Conservation (phyloP, 64 coral and sea anemone genomes). For the Montipora sp. region DNA sequence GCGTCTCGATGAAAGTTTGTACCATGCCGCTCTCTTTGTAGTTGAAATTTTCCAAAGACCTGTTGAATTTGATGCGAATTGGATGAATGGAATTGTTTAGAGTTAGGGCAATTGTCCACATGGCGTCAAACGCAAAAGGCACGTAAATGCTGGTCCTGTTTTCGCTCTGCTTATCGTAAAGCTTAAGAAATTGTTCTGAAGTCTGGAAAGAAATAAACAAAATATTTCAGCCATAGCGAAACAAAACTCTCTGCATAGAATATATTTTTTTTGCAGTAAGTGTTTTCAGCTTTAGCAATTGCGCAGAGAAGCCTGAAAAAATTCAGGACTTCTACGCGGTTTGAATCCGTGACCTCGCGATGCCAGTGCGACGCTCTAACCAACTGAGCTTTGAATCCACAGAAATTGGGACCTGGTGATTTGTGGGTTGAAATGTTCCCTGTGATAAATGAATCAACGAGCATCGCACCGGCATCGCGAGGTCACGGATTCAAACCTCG, state of each 20-base stretch:
- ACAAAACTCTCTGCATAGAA: not conserved
- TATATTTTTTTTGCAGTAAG: too few relatives aligned
- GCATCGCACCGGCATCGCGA: too few relatives aligned
- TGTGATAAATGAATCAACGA: too few relatives aligned
- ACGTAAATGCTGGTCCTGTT: constrained; percentile 20
- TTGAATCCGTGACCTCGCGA: too few relatives aligned
- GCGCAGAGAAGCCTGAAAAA: too few relatives aligned
- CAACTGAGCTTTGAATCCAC: too few relatives aligned
- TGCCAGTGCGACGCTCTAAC: too few relatives aligned
- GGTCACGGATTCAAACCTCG: too few relatives aligned
- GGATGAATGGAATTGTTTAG: constrained; percentile 37
- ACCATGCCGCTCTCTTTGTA: constrained; percentile 43
- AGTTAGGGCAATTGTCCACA: constrained; percentile 58
- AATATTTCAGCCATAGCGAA: not conserved
- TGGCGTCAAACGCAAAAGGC: constrained; percentile 49
- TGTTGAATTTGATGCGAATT: constrained; percentile 30
- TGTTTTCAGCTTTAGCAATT: too few relatives aligned
- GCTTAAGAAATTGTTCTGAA: constrained; percentile 1
- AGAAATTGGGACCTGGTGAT: too few relatives aligned
- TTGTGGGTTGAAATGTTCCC: too few relatives aligned
- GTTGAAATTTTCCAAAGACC: constrained; percentile 32
- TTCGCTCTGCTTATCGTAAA: not conserved
- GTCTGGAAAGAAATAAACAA: constrained; percentile 38
- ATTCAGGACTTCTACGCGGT: too few relatives aligned
- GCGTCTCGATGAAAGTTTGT: not conserved